Evolutionary conservation across 2,797 vertebrate species (phyloP), one percentile per base, ranked within the genome.

Genomic region (Thalassophryne amazonica): DNA sequence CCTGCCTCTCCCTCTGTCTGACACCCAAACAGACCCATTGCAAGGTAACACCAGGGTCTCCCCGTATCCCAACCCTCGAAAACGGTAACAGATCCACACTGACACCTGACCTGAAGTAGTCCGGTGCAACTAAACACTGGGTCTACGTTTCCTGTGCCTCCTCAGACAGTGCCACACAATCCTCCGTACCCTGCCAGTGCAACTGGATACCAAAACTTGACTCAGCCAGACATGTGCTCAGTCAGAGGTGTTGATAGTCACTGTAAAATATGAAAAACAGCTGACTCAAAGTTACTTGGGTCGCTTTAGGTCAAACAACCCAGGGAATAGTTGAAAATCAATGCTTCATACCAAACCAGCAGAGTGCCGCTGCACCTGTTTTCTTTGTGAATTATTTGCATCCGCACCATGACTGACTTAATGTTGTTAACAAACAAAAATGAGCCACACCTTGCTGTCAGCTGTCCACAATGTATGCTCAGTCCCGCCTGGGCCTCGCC

Each of bases 11-110:
- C 31, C 25, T 20, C 21, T 19, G 14, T 40, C 29, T 40, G 53
- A 38, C 73, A 73, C 73, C 76, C 80, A 84, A 81, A 86, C 77
- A 83, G 53, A 73, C 52, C 60, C 46, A 38, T 35, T 80, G 83
- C 70, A 76, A 78, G 60, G 60, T 37, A 78, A 86, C 69, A 81
- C 72, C 51, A 29, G 77, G 81, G 61, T 76, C 61, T 80, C 60
- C 76, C 80, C n/a, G 71, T 47, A 25, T 36, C 55, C 37, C 50
- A 16, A 41, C 12, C 28, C 38, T 31, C 24, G 40, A 73, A 47
- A 57, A 63, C 63, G 67, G 78, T 78, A 81, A 81, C 48, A 25
- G 73, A 81, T 76, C 75, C 37, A 60, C 3, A 4, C 40, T 40
- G 56, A 46, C 60, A 59, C 72, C 63, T 69, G 74, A 78, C 52